A percentile compares a stretch with the other conserved stretches of the same genome.
These are phyloP conservation scores for Trichopoda pennipes DNA, from an alignment of 2,888 invertebrate species.

Conservation along the genomic window DNA sequence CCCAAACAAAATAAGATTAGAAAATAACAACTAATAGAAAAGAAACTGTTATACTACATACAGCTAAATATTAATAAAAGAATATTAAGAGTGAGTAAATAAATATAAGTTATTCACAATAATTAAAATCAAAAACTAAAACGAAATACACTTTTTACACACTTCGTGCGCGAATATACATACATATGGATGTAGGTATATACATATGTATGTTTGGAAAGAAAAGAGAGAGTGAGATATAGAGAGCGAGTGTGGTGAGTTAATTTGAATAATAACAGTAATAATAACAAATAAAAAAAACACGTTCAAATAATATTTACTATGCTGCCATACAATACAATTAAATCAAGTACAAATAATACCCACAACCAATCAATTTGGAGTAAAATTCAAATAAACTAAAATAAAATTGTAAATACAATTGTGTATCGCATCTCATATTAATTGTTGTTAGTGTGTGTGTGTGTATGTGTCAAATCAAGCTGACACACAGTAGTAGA, in stretches of 20 bases:
- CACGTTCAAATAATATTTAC: conserved; percentile 17
- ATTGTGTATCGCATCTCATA: conserved; percentile 40
- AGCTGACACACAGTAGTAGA: not conserved
- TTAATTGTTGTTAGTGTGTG: not conserved
- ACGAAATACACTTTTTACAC: not conserved
- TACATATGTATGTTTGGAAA: not conserved
- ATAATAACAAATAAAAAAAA: conserved; percentile 20
- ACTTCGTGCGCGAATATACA: too few relatives aligned
- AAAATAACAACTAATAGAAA: conserved; percentile 1
- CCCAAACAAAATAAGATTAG: conserved; percentile 28
- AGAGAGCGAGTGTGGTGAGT: conserved; percentile 9
- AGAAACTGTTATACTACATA: conserved; percentile 2
- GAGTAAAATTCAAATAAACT: conserved; percentile 54
- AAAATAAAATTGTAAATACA: conserved; percentile 48
- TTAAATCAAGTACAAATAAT: conserved; percentile 46
- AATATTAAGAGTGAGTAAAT: conserved; percentile 6
- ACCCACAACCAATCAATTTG: conserved; percentile 59
- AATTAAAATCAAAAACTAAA: conserved; percentile 8
- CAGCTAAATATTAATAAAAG: not conserved
- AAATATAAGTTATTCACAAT: not conserved
- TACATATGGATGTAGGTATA: not conserved
- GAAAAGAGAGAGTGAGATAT: not conserved
- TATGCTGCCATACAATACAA: conserved; percentile 45
- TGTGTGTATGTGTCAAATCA: not conserved
- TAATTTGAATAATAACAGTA: conserved; percentile 31